phyloP scores from a whole-genome alignment of 2,113 vertebrate species.

The Hyla sarda region DNA sequence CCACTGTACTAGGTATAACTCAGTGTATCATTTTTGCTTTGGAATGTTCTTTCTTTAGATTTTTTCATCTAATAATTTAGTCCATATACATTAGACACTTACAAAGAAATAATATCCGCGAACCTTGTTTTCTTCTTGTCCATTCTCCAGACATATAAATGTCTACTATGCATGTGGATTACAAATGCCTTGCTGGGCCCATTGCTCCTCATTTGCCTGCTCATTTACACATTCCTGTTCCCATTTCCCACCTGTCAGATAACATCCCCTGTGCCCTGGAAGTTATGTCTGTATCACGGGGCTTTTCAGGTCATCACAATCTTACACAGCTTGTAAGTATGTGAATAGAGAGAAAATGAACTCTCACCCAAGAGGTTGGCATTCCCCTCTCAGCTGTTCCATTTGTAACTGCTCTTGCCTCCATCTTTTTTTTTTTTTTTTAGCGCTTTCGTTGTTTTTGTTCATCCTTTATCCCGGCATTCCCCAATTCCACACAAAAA shows the following conservation, averaged over 20 bases:
- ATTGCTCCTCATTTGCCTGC: neutral
- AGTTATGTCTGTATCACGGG: constrained; percentile 11
- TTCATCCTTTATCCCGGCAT: constrained; percentile 80
- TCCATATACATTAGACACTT: too few species aligned
- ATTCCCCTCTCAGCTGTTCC: constrained; percentile 68
- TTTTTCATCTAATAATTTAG: too few species aligned
- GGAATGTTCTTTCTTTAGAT: too few species aligned
- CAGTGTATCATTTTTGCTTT: too few species aligned
- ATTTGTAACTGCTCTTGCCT: constrained; percentile 75
- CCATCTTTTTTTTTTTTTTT: constrained; percentile 76
- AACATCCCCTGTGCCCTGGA: neutral
- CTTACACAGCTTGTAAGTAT: neutral
- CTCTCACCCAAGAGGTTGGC: constrained; percentile 62
- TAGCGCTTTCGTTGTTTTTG: constrained; percentile 79
- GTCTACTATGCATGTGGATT: neutral
- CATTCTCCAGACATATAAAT: too few species aligned
- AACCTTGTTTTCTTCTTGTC: neutral
- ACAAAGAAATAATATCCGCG: too few species aligned
- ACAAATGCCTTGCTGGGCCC: neutral
- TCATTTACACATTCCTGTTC: neutral
- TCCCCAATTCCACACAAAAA: constrained; percentile 80
- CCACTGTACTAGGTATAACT: too few species aligned
- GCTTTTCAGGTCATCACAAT: constrained; percentile 46
- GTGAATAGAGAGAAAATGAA: neutral
- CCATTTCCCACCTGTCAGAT: neutral